These are phyloP conservation scores for Tiaroga cobitis DNA, from an alignment of 2,797 vertebrate genomes.

Conservation along the genomic window DNA sequence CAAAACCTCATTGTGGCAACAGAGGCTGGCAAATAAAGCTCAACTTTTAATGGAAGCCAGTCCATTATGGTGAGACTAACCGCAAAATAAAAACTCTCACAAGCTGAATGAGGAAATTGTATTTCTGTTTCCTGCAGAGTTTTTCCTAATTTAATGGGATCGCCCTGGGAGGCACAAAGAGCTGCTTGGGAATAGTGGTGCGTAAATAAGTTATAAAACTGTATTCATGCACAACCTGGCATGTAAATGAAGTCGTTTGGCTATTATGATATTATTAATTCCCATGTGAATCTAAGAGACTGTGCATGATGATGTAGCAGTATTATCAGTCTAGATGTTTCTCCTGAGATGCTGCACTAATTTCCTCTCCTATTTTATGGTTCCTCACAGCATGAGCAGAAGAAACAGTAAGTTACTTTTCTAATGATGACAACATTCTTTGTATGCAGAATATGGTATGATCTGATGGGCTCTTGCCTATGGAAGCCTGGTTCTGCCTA, in stretches of 20 bases:
- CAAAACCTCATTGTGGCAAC: slow-evolving; percentile 8
- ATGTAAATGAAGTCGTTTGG: slow-evolving; percentile 35
- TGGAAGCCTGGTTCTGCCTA: not conserved
- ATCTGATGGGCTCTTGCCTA: not conserved
- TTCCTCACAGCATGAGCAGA: slow-evolving; percentile 28
- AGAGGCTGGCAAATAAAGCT: slow-evolving; percentile 13
- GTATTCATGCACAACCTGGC: slow-evolving; percentile 1
- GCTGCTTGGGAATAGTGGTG: slow-evolving; percentile 9
- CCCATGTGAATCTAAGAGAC: not conserved
- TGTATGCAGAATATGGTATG: slow-evolving; percentile 8
- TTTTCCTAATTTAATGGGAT: slow-evolving; percentile 34
- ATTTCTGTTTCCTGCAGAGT: slow-evolving; percentile 33
- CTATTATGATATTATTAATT: slow-evolving; percentile 22
- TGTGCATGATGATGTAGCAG: slow-evolving; percentile 9
- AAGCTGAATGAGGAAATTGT: slow-evolving; percentile 22
- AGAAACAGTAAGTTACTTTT: not conserved
- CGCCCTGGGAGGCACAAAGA: slow-evolving; percentile 6
- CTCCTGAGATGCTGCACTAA: not conserved
- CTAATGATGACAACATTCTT: slow-evolving; percentile 23
- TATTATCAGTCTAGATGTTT: slow-evolving; percentile 23
- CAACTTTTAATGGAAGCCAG: slow-evolving; percentile 34
- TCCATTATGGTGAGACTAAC: slow-evolving; percentile 34
- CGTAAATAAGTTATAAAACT: slow-evolving; percentile 26
- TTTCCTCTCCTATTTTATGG: slow-evolving; percentile 21
- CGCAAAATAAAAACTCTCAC: slow-evolving; percentile 12